Evolutionary conservation across 37 sponge, comb jelly and placozoan genomes (phyloP), one percentile per base, ranked within the genome.

Genomic region (Bolinopsis microptera): DNA sequence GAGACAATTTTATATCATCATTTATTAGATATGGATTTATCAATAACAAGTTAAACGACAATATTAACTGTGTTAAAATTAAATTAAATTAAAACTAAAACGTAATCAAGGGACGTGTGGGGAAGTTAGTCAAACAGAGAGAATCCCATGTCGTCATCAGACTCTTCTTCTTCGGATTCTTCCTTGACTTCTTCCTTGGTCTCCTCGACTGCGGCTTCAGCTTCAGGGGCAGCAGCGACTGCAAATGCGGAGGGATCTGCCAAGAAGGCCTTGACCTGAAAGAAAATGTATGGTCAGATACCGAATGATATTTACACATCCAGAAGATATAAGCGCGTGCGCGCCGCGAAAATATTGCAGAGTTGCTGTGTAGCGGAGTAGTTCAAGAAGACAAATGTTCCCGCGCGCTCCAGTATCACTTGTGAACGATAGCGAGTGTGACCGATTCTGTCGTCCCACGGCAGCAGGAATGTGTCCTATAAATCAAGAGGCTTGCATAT

Each of bases 211-310:
- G 92, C 93, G 18, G 77, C 38, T 13, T 32, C 83, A 21, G 93
- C 93, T 37, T 76, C 93, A 27, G 75, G 92, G 0, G 94, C 76
- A 27, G 92, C 93, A 0, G 94, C 95, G 18, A 94, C 96, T 28
- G 38, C 93, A 93, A 97, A 96, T n/a, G 97, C 96, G 83, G 94
- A 93, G 5, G 98, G 98, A 35, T 97, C 97, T 69, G 96, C 97
- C 70, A 96, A 90, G 93, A 95, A 96, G 27, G 96, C 96, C 82
- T 97, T 97, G 0, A 94, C 94, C 98, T 97, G 48, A 0, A 69
- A 8, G 69, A 93, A 33, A 0, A 22, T 40, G 38, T 31, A 36
- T 38, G 39, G 76, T 18, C 92, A 24, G 32, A 92, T 93, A 3
- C 8, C 23, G 25, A 35, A 3, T 26, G 33, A 41, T 94, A 28